Evolutionary conservation across 2,888 invertebrate genomes (phyloP), one percentile per base, ranked within the genome.

Genomic region (Argyresthia goedartella): DNA sequence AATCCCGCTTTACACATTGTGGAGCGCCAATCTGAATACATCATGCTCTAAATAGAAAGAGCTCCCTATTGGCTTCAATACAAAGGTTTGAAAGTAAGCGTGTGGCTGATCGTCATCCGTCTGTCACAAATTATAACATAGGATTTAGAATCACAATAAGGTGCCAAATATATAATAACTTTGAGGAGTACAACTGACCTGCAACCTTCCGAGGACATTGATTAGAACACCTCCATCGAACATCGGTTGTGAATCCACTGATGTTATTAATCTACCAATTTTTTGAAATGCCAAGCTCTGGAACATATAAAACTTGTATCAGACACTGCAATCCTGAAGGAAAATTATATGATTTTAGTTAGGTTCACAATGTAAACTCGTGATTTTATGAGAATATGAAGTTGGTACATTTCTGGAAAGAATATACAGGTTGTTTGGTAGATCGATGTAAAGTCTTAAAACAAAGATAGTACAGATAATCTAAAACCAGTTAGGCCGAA

Each of bases 231-330:
- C 98, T 55, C 98, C 98, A 85, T 98, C 98, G 71, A 95, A 95
- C 91, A 95, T 97, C n/a, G 99, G 99, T 80, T 99, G 99, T 50
- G 96, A 96, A 78, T 99, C 99, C 57, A 97, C 92, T 33, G 95
- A 93, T 55, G 98, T 98, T 72, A 98, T 92, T 69, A 92, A 90
- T 79, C 98, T 92, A 75, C 92, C 92, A 68, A 98, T 98, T 88
- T 95, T 95, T 90, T 95, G 95, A 89, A 98, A 98, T 60, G 93
- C 89, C 77, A 98, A 89, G 73, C 92, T 91, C 96, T 97, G 88
- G 59, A 93, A 59, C 53, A 55, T 35, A 35, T 42, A 57, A 25
- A 25, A 25, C 25, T 25, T 2, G 3, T 25, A 25, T 25, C 25
- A 25, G 25, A 25, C 25, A 25, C 25, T 25, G 25, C 25, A 6